A percentile compares a stretch with the other conserved stretches of the same genome.
Conservation (phyloP, 2,113 vertebrate genomes). For the Forbesichthys agassizii region DNA sequence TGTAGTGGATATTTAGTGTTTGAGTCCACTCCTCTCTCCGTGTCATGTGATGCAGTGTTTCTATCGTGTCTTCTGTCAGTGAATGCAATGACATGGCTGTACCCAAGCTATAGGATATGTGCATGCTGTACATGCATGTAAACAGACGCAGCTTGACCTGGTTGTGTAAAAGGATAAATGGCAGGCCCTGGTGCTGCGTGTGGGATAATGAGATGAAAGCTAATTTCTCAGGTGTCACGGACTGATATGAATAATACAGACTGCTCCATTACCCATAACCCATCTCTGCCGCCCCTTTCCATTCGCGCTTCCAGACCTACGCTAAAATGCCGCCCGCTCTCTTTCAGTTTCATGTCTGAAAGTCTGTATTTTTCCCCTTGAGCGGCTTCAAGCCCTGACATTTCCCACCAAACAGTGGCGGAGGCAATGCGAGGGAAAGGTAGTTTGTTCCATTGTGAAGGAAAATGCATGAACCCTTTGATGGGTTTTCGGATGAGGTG, state of each 20-base stretch:
- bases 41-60: slow-evolving; percentile 27
- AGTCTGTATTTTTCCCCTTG: slow-evolving; percentile 14
- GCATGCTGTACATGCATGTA: not conserved
- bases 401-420: slow-evolving; percentile 5
- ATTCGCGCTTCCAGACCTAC: slow-evolving; percentile 13
- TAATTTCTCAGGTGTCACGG: slow-evolving; percentile 62
- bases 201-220: slow-evolving; percentile 49
- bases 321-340: not conserved
- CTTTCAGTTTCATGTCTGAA: slow-evolving; percentile 12
- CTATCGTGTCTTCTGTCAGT: slow-evolving; percentile 23
- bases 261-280: slow-evolving; percentile 18
- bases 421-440: slow-evolving; percentile 25
- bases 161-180: slow-evolving; percentile 22
- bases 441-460: slow-evolving; percentile 20
- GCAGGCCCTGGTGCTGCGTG: slow-evolving; percentile 11
- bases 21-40: not conserved
- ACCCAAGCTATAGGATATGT: slow-evolving; percentile 11
- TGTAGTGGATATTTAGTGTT: slow-evolving; percentile 30
- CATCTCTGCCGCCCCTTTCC: slow-evolving; percentile 27
- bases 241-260: slow-evolving; percentile 62
- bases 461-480: slow-evolving; percentile 22
- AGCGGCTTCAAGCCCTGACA: slow-evolving; percentile 30
- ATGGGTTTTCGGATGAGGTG: slow-evolving; percentile 39
- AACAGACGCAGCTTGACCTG: slow-evolving; percentile 27
- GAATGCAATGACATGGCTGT: slow-evolving; percentile 28